These are phyloP conservation scores for Procambarus clarkii DNA, from an alignment of 1,140 invertebrate species.

Conservation along the genomic window DNA sequence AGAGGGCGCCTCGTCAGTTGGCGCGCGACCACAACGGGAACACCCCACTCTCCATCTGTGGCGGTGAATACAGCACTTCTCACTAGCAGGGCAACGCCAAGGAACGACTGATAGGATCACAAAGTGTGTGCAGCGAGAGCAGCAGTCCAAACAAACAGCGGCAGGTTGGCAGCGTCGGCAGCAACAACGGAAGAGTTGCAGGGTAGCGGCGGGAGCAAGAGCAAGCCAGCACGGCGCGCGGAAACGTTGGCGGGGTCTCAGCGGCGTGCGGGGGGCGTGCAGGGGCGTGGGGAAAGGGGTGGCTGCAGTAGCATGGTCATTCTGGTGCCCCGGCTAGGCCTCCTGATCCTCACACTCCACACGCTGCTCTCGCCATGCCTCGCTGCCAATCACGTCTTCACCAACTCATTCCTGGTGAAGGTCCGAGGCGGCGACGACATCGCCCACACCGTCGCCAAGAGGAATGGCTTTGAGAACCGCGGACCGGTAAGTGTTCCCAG, in stretches of 20 bases:
- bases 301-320: conserved; percentile 29
- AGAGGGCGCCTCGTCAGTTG: conserved; percentile 56
- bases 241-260: conserved; percentile 62
- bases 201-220: conserved; percentile 21
- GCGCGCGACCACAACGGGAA: conserved; percentile 42
- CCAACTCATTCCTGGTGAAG: conserved; percentile 55
- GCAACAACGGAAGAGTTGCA: conserved; percentile 22
- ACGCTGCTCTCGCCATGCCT: conserved; percentile 38
- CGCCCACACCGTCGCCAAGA: conserved; percentile 34
- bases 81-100: conserved; percentile 8
- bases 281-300: conserved; percentile 30
- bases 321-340: conserved; percentile 5
- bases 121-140: conserved; percentile 23
- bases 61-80: conserved; percentile 27
- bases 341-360: conserved; percentile 36
- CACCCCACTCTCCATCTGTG: conserved; percentile 27
- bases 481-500: conserved; percentile 43
- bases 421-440: conserved; percentile 26
- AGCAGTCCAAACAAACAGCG: conserved; percentile 12
- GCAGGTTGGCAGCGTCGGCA: conserved; percentile 31
- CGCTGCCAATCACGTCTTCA: conserved; percentile 50
- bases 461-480: conserved; percentile 46
- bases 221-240: conserved; percentile 36
- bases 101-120: background rate
- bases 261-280: conserved; percentile 48